Percentiles rank a stretch among this genome's conserved stretches.
Evolutionary conservation across 2,113 vertebrate species (phyloP).

Genomic region (Stegostoma tigrinum): DNA sequence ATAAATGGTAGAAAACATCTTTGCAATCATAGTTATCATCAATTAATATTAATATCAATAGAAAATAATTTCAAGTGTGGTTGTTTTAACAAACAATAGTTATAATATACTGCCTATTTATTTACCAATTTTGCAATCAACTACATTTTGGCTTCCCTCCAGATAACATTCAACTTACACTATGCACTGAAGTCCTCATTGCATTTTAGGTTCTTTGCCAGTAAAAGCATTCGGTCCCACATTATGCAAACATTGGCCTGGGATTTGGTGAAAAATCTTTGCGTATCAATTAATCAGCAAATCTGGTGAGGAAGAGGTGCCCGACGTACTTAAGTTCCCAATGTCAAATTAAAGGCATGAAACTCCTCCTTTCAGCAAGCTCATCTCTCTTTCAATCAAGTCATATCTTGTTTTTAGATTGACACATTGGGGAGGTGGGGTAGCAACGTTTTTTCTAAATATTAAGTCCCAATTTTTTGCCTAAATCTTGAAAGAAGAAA

Average conservation of each 20-base stretch:
- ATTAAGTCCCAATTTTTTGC: neutral
- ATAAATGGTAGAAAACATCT: neutral
- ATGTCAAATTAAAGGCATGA: neutral
- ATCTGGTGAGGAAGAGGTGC: neutral
- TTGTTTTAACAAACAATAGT: neutral
- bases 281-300: neutral
- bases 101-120: neutral
- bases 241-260: neutral
- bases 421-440: neutral
- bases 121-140: neutral
- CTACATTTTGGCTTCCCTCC: neutral
- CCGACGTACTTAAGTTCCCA: neutral
- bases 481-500: neutral
- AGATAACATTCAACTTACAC: neutral
- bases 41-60: neutral
- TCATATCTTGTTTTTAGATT: neutral
- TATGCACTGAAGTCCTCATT: neutral
- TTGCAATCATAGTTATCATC: neutral
- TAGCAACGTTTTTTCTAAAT: neutral
- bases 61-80: neutral
- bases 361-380: neutral
- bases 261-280: too few relatives aligned
- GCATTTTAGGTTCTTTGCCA: neutral
- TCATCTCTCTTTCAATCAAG: neutral
- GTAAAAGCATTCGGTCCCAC: neutral